Base-by-base conservation (phyloP, 1,140 invertebrate genomes). In the Rhopalosiphum maidis region DNA sequence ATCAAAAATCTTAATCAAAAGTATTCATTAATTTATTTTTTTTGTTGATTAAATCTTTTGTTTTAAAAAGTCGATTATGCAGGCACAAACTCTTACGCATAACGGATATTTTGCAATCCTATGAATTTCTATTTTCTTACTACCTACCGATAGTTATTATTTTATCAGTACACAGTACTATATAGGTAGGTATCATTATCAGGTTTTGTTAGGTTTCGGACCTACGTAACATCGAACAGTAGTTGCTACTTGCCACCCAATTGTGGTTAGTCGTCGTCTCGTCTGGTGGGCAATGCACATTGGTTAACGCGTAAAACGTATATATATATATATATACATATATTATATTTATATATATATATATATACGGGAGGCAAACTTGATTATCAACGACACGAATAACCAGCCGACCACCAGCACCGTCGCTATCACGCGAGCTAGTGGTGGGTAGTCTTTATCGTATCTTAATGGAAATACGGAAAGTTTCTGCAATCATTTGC, bases 401-500 rank as follows among this genome's bases (percentile, higher is more conserved):
- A 88, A 88, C 87, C 87, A 43, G 48, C 46, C 87, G 87, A 54
- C 87, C 87, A 88, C 87, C n/a, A n/a, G n/a, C 48, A 15, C 11
- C 85, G n/a, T 23, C 46, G 87, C 46, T 21, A n/a, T 7, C 30
- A 15, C 43, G 25, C 43, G 30, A 46, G 11, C 41, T 41, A 77
- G 46, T 37, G 51, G 46, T n/a, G 48, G n/a, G 37, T 83, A 43
- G 68, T 85, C 43, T 93, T 93, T 93, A 92, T 92, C 77, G 91
- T 93, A 85, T 54, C 91, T 51, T 93, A 93, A 93, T 93, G 91
- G 91, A 93, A 86, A 54, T 85, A 60, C 48, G 46, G 41, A 93
- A 93, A 93, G 91, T 93, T 93, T 93, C 46, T 30, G 91, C 91
- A 93, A 93, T 93, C 86, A 93, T 93, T 93, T 93, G 91, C 23